Conservation (phyloP, 1,140 invertebrate species). For the Drosophila nannoptera region DNA sequence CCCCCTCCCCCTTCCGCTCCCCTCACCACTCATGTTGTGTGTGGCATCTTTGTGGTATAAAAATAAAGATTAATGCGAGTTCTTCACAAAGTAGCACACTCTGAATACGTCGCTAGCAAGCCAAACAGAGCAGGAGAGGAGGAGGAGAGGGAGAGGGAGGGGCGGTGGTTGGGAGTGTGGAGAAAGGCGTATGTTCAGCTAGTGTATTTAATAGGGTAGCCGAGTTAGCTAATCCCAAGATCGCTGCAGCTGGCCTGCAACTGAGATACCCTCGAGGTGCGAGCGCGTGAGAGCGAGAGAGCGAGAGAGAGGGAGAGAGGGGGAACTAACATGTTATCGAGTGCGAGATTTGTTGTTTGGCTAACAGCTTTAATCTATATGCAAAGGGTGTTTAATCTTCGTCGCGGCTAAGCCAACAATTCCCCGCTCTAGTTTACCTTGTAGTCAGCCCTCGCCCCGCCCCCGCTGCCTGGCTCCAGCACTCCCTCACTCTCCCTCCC, state of each 20-base stretch:
- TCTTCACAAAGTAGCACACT: slow-evolving; percentile 68
- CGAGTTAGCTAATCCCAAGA: slow-evolving; percentile 2
- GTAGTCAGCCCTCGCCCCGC: not conserved
- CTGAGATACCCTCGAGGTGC: not conserved
- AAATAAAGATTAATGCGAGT: slow-evolving; percentile 79
- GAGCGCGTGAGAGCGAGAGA: not conserved
- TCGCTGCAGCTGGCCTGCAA: not conserved
- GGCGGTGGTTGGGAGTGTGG: too few relatives aligned
- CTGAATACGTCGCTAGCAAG: slow-evolving; percentile 18
- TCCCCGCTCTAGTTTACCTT: slow-evolving; percentile 2
- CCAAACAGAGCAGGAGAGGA: slow-evolving; percentile 12
- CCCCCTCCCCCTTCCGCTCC: not conserved
- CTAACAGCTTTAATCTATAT: too few relatives aligned
- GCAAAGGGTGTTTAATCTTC: not conserved
- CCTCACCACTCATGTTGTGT: slow-evolving; percentile 27
- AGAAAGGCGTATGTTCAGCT: not conserved
- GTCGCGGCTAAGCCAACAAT: not conserved
- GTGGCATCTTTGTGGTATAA: slow-evolving; percentile 73
- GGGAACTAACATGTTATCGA: too few relatives aligned
- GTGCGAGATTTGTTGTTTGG: too few relatives aligned
- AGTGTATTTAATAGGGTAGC: not conserved
- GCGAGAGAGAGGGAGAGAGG: too few relatives aligned
- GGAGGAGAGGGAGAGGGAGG: too few relatives aligned
- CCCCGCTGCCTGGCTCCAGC: not conserved
- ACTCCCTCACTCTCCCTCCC: not conserved